Base-by-base conservation (phyloP, 1,140 invertebrate genomes). In the Anastrepha obliqua region DNA sequence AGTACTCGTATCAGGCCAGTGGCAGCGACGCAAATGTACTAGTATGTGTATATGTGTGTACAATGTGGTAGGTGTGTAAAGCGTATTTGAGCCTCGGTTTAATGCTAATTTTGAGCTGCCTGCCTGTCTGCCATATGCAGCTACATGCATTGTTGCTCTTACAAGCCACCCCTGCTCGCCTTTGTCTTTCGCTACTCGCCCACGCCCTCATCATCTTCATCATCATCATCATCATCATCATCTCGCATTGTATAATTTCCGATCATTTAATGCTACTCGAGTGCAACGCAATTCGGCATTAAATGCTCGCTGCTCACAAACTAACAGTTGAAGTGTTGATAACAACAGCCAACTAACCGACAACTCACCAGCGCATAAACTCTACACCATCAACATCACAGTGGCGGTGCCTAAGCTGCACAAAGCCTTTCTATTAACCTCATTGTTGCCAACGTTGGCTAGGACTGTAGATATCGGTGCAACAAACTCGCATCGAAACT, bases 251-350 rank as follows among this genome's bases (percentile, higher is more conserved):
- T 47, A 55, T 3, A 7, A 81, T 81, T 81, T 81, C 55, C 74
- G 74, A 81, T 81, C 47, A 81, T 58, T 81, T 81, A 81, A 81
- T 81, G 74, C 74, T 47, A 81, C 74, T 81, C 55, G 44, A 55
- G 74, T 47, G 20, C 47, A 55, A 17, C 55, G 74, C 74, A 47
- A 29, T n/a, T 81, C 47, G 42, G 44, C 47, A 81, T 55, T 55
- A 81, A 81, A 81, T 81, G 74, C 74, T n/a, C 74, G 74, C 47
- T 81, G 47, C 47, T 47, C 17, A 74, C 39, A 55, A 81, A 81
- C 74, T 81, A 47, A 81, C 74, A 55, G 74, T 55, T 81, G 74
- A 81, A 81, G 74, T 81, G 74, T 81, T 81, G 74, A 81, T 81
- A 81, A 55, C 47, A 81, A 81, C 44, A 81, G 47, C 44, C 44